Evolutionary conservation across 2,113 vertebrate species (phyloP), one percentile per base, ranked within the genome.

Genomic region (Danionella cerebrum): DNA sequence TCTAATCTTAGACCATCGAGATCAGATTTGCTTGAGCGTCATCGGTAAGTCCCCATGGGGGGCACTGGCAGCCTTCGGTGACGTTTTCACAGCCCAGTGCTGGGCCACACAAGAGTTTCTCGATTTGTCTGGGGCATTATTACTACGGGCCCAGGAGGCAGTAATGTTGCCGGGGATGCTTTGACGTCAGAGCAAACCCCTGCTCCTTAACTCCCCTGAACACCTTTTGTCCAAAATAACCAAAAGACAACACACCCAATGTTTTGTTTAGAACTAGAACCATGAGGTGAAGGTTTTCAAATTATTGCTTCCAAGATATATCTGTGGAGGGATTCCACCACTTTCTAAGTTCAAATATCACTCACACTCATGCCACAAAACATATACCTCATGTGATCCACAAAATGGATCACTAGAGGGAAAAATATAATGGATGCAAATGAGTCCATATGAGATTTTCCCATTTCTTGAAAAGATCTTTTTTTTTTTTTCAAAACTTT

Each of bases 241-340:
- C 48, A 53, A 39, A 22, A 58, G 54, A 58, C n/a, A 58, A 39
- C 54, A 24, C 8, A 1, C 21, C 7, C 21, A 2, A 16, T 12
- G 41, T 13, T 18, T 45, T 45, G 8, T 31, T 10, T 6, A 21
- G 39, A 45, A 60, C 45, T 45, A 21, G 39, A 60, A 31, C 58
- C 8, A 18, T 53, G 14, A 29, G 2, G 27, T 53, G 51, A 53
- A 33, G 31, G 51, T 60, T 44, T 31, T 84, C 82, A 78, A 78
- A 67, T 69, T 74, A 78, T 78, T 78, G 80, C 79, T 81, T 80
- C 16, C n/a, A n/a, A n/a, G n/a, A n/a, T n/a, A n/a, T n/a, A n/a
- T n/a, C n/a, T n/a, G n/a, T n/a, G n/a, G n/a, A n/a, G n/a, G n/a
- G n/a, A n/a, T n/a, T n/a, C n/a, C n/a, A n/a, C n/a, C n/a, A n/a